Evolutionary conservation across 2,113 vertebrate genomes (phyloP).

Genomic region (Cynoglossus semilaevis): DNA sequence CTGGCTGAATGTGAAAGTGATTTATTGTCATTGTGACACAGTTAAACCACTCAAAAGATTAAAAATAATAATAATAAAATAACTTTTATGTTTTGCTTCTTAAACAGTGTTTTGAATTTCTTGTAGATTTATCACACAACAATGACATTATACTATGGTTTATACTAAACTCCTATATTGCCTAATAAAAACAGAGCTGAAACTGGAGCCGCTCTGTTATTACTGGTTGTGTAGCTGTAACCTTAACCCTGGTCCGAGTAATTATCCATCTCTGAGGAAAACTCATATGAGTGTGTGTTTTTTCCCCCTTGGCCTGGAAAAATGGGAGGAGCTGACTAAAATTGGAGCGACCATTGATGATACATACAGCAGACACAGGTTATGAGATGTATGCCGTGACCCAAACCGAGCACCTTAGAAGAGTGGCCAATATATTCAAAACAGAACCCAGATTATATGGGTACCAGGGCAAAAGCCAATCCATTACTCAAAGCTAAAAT

Average conservation of each 20-base stretch:
- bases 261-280: slow-evolving; percentile 28
- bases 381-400: slow-evolving; percentile 42
- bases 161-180: slow-evolving; percentile 20
- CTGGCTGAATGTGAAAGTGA: too few species aligned
- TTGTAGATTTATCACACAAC: too few species aligned
- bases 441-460: slow-evolving; percentile 55
- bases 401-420: slow-evolving; percentile 53
- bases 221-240: slow-evolving; percentile 31
- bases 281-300: slow-evolving; percentile 20
- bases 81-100: too few species aligned
- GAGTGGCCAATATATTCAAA: slow-evolving; percentile 59
- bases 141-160: slow-evolving; percentile 24
- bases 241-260: slow-evolving; percentile 30
- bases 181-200: slow-evolving; percentile 54
- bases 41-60: too few species aligned
- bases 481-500: slow-evolving; percentile 67
- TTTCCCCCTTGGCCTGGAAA: slow-evolving; percentile 30
- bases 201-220: slow-evolving; percentile 25
- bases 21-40: too few species aligned
- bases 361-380: slow-evolving; percentile 37
- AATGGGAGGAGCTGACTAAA: slow-evolving; percentile 15
- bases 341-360: slow-evolving; percentile 26
- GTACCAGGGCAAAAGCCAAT: slow-evolving; percentile 59
- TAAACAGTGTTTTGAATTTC: too few species aligned
- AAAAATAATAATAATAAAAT: too few species aligned